A percentile compares a stretch with the other conserved stretches of the same genome.
These are phyloP conservation scores for Epizoanthus ramosus DNA, from an alignment of 92 coral and sea anemone species.

Conservation along the genomic window DNA sequence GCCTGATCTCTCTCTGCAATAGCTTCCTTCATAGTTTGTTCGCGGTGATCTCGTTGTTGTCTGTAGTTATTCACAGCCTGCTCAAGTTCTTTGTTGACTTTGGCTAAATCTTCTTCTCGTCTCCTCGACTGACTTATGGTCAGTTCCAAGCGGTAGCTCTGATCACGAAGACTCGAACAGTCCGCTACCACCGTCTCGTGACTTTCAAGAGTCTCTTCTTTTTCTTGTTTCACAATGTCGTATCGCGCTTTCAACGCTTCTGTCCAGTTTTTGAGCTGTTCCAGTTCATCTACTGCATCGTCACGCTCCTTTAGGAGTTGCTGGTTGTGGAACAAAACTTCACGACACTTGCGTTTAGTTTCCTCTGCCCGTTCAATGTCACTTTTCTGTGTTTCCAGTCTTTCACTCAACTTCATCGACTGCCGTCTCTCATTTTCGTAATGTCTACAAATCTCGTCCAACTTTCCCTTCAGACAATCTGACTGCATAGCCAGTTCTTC, in stretches of 20 bases:
- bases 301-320: conserved; percentile 76
- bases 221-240: conserved; percentile 91
- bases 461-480: conserved; percentile 64
- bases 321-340: conserved; percentile 75
- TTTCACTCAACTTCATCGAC: conserved; percentile 85
- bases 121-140: conserved; percentile 62
- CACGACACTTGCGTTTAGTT: conserved; percentile 80
- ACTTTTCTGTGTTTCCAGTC: conserved; percentile 78
- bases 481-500: conserved; percentile 59
- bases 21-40: conserved; percentile 80
- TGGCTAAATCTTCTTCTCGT: conserved; percentile 73
- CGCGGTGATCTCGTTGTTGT: conserved; percentile 79
- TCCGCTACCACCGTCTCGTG: conserved; percentile 86
- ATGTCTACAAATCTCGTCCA: conserved; percentile 63
- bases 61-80: conserved; percentile 76
- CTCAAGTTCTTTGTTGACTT: conserved; percentile 71
- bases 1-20: conserved; percentile 83
- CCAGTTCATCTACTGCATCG: conserved; percentile 67
- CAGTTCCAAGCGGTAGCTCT: conserved; percentile 78
- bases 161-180: conserved; percentile 75
- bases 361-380: conserved; percentile 83
- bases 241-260: conserved; percentile 90
- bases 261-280: conserved; percentile 82
- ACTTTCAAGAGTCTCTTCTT: conserved; percentile 78
- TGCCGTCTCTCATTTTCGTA: conserved; percentile 92